phyloP scores from a whole-genome alignment of 2,797 vertebrate species.

The Helostoma temminkii region DNA sequence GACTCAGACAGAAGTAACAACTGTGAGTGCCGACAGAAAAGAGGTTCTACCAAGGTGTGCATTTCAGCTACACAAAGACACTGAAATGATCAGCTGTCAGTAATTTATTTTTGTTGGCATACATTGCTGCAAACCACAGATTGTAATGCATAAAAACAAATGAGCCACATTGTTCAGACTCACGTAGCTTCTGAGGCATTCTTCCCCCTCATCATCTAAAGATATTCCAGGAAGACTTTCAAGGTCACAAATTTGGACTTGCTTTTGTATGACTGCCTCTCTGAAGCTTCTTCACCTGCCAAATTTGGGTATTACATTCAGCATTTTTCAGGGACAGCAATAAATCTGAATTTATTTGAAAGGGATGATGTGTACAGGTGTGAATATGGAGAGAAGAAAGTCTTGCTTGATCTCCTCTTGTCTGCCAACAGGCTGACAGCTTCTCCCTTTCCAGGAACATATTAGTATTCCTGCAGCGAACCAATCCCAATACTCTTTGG shows the following conservation, averaged over 20 bases:
- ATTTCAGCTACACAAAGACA: background rate
- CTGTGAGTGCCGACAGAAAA: background rate
- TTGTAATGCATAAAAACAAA: conserved; percentile 34
- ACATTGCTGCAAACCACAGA: conserved; percentile 15
- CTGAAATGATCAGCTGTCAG: background rate
- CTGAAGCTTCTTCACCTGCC: conserved; percentile 36
- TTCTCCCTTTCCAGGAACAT: conserved; percentile 62
- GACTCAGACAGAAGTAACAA: background rate
- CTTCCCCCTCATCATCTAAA: conserved; percentile 23
- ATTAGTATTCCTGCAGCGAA: conserved; percentile 80
- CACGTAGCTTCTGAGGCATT: conserved; percentile 24
- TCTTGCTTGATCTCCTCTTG: conserved; percentile 69
- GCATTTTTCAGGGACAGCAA: conserved; percentile 45
- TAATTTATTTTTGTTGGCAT: conserved; percentile 18
- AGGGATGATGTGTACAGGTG: conserved; percentile 65
- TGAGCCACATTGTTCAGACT: conserved; percentile 21
- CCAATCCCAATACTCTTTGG: conserved; percentile 76
- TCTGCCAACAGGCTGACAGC: conserved; percentile 66
- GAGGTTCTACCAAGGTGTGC: background rate
- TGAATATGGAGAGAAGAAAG: conserved; percentile 61
- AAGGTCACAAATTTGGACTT: conserved; percentile 44
- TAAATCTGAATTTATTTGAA: conserved; percentile 58
- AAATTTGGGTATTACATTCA: conserved; percentile 49
- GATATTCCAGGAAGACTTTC: conserved; percentile 53
- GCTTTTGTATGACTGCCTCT: conserved; percentile 31